Evolutionary conservation across 2,888 invertebrate genomes (phyloP).

Genomic region (Pandemis corylana): DNA sequence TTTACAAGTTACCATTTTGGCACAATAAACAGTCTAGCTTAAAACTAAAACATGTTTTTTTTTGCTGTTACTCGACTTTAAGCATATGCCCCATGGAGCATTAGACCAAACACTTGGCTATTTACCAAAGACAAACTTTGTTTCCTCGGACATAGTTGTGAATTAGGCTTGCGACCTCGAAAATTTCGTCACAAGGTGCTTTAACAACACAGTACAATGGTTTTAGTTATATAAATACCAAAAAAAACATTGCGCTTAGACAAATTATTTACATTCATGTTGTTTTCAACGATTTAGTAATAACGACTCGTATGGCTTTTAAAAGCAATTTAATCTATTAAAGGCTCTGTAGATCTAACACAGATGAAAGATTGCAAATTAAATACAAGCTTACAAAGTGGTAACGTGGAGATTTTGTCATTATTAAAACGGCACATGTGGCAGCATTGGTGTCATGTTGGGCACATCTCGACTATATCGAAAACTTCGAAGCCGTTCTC

Average conservation of each 20-base stretch:
- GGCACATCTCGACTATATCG: too few relatives aligned
- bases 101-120: neutral
- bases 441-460: too few relatives aligned
- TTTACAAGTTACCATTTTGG: too few relatives aligned
- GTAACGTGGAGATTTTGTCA: too few relatives aligned
- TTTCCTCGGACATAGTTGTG: neutral
- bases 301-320: neutral
- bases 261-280: neutral
- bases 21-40: too few relatives aligned
- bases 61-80: neutral
- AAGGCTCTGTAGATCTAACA: too few relatives aligned
- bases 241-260: too few relatives aligned
- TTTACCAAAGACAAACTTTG: constrained; percentile 5
- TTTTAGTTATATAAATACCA: too few relatives aligned
- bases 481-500: neutral
- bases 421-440: too few relatives aligned
- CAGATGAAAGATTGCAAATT: too few relatives aligned
- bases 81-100: neutral
- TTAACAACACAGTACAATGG: neutral
- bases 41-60: too few relatives aligned
- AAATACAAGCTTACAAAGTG: too few relatives aligned
- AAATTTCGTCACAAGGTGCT: neutral
- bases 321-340: neutral
- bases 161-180: neutral
- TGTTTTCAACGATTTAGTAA: neutral